Base-by-base conservation (phyloP, 2,113 vertebrate species). In the Equus przewalskii region DNA sequence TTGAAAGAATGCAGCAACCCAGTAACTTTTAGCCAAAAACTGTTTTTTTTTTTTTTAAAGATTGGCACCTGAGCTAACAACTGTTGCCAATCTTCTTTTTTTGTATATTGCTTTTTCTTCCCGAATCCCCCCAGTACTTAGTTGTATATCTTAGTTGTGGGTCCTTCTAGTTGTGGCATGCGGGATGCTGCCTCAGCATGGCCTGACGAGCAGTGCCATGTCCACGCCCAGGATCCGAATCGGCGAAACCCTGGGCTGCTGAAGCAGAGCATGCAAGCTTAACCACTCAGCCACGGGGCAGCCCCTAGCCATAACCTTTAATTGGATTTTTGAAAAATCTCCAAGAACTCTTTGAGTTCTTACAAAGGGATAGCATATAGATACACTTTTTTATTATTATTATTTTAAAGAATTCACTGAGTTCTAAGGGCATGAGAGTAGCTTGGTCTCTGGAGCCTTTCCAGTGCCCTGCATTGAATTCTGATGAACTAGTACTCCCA, bases 341-440 rank as follows among this genome's bases (percentile, higher is more conserved):
- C 16, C 49, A 56, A 65, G 26, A 81, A 78, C 12, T 58, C 15
- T 69, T 60, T 1, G 10, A 85, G 51, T 81, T 81, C 36, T 95
- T 80, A 86, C 26, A 72, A 95, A 73, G n/a, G 33, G 36, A 51
- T 80, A 51, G 5, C 58, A 54, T 73, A 41, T 81, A 49, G 1
- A 44, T 49, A 64, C 30, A 30, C 56, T 41, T 26, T 54, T 70
- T 46, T 58, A 33, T 49, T 51, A 70, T 21, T 94, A 91, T 60
- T 26, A 18, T 89, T 89, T 62, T 44, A 49, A 97, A 94, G 49
- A 94, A 91, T 93, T 88, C 70, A 69, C 28, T 84, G 64, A 83
- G n/a, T 88, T 95, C 64, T 78, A 54, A 64, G 13, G 36, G 12
- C 9, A 28, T 91, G 44, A 76, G 44, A 46, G 64, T n/a, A 85